Conservation (phyloP, 2,888 invertebrate species). For the Nowickia ferox region DNA sequence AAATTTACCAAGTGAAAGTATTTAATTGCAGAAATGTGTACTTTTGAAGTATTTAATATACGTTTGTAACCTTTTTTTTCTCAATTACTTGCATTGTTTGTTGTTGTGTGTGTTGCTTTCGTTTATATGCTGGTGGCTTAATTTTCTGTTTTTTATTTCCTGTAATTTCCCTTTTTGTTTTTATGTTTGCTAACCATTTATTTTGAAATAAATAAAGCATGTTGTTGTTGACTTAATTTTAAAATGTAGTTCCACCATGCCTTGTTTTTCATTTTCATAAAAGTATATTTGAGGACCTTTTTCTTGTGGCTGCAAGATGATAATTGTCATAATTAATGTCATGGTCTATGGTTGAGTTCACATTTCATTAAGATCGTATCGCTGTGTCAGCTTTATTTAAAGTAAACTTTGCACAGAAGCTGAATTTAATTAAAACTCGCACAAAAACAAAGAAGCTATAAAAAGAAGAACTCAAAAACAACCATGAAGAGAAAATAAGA, state of each 20-base stretch:
- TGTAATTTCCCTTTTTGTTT: constrained; percentile 22
- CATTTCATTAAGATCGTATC: background rate
- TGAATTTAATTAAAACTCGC: background rate
- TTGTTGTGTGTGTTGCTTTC: background rate
- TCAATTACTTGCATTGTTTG: background rate
- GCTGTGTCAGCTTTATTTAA: background rate
- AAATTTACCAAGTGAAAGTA: background rate
- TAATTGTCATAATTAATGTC: constrained; percentile 27
- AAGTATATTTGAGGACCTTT: background rate
- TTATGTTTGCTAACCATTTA: background rate
- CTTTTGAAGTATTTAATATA: constrained; percentile 10
- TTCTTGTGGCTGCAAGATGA: background rate
- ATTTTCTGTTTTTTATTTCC: constrained; percentile 16
- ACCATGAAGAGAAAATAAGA: too few relatives aligned
- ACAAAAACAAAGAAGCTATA: too few relatives aligned
- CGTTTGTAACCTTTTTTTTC: constrained; percentile 42
- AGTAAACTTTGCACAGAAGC: background rate
- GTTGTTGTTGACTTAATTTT: constrained; percentile 30
- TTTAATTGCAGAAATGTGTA: background rate
- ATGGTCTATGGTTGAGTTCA: constrained; percentile 3
- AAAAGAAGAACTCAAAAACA: too few relatives aligned
- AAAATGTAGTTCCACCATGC: background rate
- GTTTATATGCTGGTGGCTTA: background rate
- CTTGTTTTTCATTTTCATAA: background rate
- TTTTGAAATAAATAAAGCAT: constrained; percentile 37